Evolutionary conservation across 2,113 vertebrate genomes (phyloP), one percentile per base, ranked within the genome.

Genomic region (Ptyas mucosa): DNA sequence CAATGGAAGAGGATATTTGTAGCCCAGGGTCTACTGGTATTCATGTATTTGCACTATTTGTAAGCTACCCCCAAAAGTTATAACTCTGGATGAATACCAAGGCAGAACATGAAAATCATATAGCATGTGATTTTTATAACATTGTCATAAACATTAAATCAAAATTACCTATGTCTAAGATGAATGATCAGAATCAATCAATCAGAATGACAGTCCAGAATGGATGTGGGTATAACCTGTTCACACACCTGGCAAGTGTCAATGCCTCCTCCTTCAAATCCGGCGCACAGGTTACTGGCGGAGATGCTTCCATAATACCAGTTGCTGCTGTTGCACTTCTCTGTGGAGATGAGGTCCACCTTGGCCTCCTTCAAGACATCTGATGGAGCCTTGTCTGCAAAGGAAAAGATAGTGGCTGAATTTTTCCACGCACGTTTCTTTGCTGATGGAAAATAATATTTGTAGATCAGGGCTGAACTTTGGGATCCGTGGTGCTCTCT

Each of bases 191-290:
- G 15, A 39, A 81, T 81, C 69, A 69, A n/a, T n/a, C 61, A 34
- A 75, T 75, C n/a, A 34, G n/a, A 75, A 15, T 15, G 24, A 29
- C 11, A 90, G 18, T 2, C 26, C 9, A 87, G 46, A 26, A 23
- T 39, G 34, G 29, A 8, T 39, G 64, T 23, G 20, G 21, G 21
- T 43, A 8, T 52, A 18, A 61, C n/a, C 23, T 20, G 15, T 1
- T n/a, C n/a, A 39, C 29, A 51, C 69, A 97, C 96, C 96, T 97
- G 97, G 94, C 96, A 97, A 88, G 95, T 96, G 93, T 97, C 97
- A 0, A 96, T 88, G 58, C 94, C 95, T 89, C 96, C 97, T 49
- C 89, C 75, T 2, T 96, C 96, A n/a, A 96, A 96, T 1, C 97
- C 97, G 0, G 96, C 96, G 0, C 97, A 97, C 91, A 97, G 75